Conservation (phyloP, 64 coral and sea anemone genomes). For the Dendronephthya gigantea region DNA sequence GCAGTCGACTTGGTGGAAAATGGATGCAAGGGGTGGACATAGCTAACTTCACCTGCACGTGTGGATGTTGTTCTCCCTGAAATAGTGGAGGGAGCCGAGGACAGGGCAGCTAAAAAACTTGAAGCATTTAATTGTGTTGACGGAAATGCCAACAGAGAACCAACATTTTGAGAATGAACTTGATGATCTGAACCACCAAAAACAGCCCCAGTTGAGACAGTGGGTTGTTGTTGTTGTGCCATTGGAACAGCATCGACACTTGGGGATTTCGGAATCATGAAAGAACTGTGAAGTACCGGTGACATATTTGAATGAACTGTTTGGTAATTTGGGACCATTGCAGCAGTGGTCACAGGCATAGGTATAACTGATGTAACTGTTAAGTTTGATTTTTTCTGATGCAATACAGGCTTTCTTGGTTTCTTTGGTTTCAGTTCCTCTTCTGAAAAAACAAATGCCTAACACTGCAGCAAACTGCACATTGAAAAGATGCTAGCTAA, state of each 20-base stretch:
- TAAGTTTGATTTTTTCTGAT: not conserved
- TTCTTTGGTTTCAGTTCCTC: not conserved
- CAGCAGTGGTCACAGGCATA: not conserved
- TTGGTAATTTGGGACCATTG: not conserved
- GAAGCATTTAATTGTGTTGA: not conserved
- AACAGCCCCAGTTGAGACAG: not conserved
- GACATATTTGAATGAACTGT: not conserved
- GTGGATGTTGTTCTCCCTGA: not conserved
- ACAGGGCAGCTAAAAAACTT: not conserved
- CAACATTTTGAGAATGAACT: not conserved
- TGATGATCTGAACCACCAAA: not conserved
- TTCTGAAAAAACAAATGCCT: not conserved
- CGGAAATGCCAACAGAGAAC: not conserved
- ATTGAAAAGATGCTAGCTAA: too few relatives aligned
- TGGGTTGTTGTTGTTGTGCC: not conserved
- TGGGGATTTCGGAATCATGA: not conserved
- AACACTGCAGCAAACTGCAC: too few relatives aligned
- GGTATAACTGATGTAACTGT: not conserved
- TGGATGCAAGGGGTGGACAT: not conserved
- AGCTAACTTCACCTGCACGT: not conserved
- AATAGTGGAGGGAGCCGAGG: not conserved
- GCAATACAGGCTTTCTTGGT: not conserved
- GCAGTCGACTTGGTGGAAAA: not conserved
- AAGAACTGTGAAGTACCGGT: not conserved
- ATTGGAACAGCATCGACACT: too few relatives aligned